A percentile compares a stretch with the other conserved stretches of the same genome.
Evolutionary conservation across 2,113 vertebrate species (phyloP).

Genomic region (Plectropomus leopardus): DNA sequence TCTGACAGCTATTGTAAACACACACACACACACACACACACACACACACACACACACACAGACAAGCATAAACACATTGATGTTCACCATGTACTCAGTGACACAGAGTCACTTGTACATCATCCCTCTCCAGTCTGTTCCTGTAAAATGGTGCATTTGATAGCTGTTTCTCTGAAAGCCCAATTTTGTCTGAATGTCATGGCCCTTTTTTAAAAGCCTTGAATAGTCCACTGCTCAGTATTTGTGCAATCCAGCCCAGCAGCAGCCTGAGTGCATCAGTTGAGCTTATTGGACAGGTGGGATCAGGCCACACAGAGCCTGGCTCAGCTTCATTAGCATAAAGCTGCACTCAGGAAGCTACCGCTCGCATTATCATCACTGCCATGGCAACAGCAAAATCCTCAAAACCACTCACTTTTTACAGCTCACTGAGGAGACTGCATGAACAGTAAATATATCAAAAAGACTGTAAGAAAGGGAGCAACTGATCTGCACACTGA

Average conservation of each 20-base stretch:
- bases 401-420: slow-evolving; percentile 30
- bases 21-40: slow-evolving; percentile 8
- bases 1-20: slow-evolving; percentile 17
- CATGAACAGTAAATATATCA: slow-evolving; percentile 1
- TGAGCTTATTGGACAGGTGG: slow-evolving; percentile 58
- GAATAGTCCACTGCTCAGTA: slow-evolving; percentile 9
- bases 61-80: not conserved
- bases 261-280: slow-evolving; percentile 17
- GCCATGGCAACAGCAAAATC: slow-evolving; percentile 71
- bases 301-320: slow-evolving; percentile 56
- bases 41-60: slow-evolving; percentile 1
- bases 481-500: not conserved
- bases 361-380: slow-evolving; percentile 61
- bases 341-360: slow-evolving; percentile 60
- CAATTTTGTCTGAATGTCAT: slow-evolving; percentile 28
- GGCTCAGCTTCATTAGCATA: slow-evolving; percentile 66
- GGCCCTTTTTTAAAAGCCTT: slow-evolving; percentile 10
- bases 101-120: slow-evolving; percentile 12
- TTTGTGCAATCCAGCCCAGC: slow-evolving; percentile 24
- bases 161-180: slow-evolving; percentile 20
- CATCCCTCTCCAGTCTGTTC: slow-evolving; percentile 27
- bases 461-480: not conserved
- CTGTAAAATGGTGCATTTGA: slow-evolving; percentile 29
- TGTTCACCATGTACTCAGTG: slow-evolving; percentile 9
- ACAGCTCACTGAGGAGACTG: slow-evolving; percentile 1